Conservation (phyloP, 35 echinoderm and acorn worm species). For the Acanthaster planci region DNA sequence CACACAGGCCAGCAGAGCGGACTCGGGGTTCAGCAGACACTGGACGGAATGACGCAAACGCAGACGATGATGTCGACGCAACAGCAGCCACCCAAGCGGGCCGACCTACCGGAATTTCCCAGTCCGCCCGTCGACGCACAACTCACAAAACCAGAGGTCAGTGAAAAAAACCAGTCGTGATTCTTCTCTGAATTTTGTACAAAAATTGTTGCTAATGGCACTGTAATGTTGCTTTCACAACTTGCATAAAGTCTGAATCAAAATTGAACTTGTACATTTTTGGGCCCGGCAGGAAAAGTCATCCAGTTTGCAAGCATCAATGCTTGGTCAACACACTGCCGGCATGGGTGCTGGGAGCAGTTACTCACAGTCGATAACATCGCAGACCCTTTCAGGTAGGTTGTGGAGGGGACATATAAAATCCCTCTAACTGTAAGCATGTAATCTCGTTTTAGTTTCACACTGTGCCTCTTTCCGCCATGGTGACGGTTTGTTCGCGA, state of each 20-base stretch:
- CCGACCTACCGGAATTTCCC: constrained; percentile 35
- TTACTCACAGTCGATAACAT: neutral
- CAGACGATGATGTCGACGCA: constrained; percentile 35
- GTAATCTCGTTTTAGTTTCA: too few species aligned
- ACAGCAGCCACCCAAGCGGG: neutral
- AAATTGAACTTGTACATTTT: too few species aligned
- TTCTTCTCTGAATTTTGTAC: too few species aligned
- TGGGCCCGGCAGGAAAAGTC: neutral
- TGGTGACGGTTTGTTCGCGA: too few species aligned
- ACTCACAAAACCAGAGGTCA: constrained; percentile 51
- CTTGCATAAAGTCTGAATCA: too few species aligned
- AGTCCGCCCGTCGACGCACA: constrained; percentile 75
- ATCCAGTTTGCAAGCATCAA: constrained; percentile 13
- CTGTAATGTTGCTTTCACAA: too few species aligned
- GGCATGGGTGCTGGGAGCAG: neutral
- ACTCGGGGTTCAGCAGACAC: neutral
- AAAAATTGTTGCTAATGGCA: too few species aligned
- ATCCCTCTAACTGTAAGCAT: too few species aligned
- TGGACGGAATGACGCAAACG: constrained; percentile 4
- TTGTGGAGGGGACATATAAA: neutral
- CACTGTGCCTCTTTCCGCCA: too few species aligned
- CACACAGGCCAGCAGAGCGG: neutral
- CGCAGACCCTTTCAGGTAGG: neutral
- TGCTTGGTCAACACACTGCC: neutral
- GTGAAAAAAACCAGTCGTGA: too few species aligned